Conservation (phyloP, 2,113 vertebrate genomes). For the Jacana jacana region DNA sequence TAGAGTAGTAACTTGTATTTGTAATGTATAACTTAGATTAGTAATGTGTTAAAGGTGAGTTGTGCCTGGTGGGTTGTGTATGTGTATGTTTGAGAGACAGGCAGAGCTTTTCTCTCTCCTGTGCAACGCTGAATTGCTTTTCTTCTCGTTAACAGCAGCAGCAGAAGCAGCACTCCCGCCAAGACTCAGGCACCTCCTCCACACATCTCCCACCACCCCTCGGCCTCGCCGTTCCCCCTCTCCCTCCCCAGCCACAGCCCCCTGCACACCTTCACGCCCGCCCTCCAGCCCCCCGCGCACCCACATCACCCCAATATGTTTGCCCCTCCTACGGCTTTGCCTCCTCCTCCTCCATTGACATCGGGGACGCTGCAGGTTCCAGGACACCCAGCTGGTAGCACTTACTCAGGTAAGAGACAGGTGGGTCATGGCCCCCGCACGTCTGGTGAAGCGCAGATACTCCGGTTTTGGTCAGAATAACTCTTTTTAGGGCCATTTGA, state of each 20-base stretch:
- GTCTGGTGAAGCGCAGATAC: accelerated
- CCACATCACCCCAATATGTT: conserved; percentile 99
- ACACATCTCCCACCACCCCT: conserved; percentile 83
- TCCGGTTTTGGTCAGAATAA: accelerated
- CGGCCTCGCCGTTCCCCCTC: conserved; percentile 85
- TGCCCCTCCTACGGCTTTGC: conserved; percentile 94
- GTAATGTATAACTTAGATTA: accelerated
- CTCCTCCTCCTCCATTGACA: conserved; percentile 95
- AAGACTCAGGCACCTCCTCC: conserved; percentile 83
- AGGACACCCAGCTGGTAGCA: conserved; percentile 91
- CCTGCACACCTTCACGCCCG: conserved; percentile 87
- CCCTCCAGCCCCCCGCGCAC: conserved; percentile 88
- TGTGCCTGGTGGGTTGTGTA: background rate
- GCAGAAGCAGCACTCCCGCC: conserved; percentile 94
- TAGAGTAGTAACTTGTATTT: background rate
- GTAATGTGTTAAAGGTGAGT: accelerated
- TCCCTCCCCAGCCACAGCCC: conserved; percentile 85
- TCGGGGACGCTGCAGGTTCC: conserved; percentile 92
- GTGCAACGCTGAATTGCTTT: background rate
- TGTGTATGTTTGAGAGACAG: background rate
- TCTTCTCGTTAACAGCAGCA: conserved; percentile 80
- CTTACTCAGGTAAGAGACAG: conserved; percentile 88
- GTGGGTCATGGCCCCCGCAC: accelerated
- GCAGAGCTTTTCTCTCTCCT: background rate
- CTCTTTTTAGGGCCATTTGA: accelerated